Conservation (phyloP, 2,888 invertebrate genomes). For the Synanthedon formicaeformis region DNA sequence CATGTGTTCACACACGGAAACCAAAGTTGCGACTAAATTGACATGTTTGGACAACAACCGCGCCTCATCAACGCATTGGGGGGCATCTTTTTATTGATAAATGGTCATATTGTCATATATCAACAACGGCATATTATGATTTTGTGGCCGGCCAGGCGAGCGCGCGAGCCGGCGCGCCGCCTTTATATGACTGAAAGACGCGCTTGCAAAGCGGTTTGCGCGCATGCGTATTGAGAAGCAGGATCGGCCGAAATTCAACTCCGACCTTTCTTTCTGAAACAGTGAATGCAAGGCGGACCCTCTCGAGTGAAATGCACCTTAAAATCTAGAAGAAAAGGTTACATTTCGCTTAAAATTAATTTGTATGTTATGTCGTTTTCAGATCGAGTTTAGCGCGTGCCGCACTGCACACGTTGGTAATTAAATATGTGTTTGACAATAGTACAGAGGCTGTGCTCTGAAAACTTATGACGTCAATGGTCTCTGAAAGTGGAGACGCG, state of each 20-base stretch:
- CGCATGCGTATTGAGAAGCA: slow-evolving; percentile 55
- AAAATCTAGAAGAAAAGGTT: slow-evolving; percentile 1
- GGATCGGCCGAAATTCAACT: slow-evolving; percentile 63
- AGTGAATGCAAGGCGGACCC: slow-evolving; percentile 14
- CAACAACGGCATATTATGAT: slow-evolving; percentile 44
- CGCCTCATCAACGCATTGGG: slow-evolving; percentile 24
- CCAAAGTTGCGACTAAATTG: slow-evolving; percentile 36
- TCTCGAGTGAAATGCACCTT: slow-evolving; percentile 11
- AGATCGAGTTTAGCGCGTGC: slow-evolving; percentile 50
- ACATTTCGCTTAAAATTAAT: slow-evolving; percentile 4
- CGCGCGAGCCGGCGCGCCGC: slow-evolving; percentile 71
- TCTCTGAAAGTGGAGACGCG: slow-evolving; percentile 11
- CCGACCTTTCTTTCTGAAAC: slow-evolving; percentile 15
- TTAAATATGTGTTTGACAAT: slow-evolving; percentile 70
- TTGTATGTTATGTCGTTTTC: slow-evolving; percentile 10
- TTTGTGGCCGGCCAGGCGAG: slow-evolving; percentile 56
- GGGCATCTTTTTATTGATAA: slow-evolving; percentile 51
- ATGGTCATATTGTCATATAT: slow-evolving; percentile 16
- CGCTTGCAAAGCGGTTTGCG: slow-evolving; percentile 37
- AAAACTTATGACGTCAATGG: slow-evolving; percentile 51
- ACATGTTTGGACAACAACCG: slow-evolving; percentile 35
- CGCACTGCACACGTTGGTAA: slow-evolving; percentile 69
- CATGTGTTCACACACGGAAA: slow-evolving; percentile 13
- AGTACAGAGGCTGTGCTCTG: slow-evolving; percentile 49
- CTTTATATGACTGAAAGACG: slow-evolving; percentile 51